Conservation (phyloP, 2,888 invertebrate genomes). For the Agonum fuliginosum region DNA sequence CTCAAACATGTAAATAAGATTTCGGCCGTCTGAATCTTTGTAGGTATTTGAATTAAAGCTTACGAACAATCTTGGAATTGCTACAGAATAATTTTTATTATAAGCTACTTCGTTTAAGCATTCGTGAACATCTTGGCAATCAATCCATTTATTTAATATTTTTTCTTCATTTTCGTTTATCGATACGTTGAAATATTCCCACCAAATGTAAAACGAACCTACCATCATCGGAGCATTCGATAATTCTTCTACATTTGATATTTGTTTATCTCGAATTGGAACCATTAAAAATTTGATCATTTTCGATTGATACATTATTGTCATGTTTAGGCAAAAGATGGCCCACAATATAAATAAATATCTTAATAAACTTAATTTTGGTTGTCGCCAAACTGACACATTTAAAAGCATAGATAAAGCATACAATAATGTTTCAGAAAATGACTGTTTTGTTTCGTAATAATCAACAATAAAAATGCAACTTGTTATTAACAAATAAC, state of each 20-base stretch:
- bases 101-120: slow-evolving; percentile 65
- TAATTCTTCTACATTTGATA: slow-evolving; percentile 60
- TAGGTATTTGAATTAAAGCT: slow-evolving; percentile 1
- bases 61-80: slow-evolving; percentile 20
- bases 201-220: slow-evolving; percentile 47
- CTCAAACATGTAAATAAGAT: not conserved
- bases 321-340: slow-evolving; percentile 60
- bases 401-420: slow-evolving; percentile 45
- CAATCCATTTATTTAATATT: not conserved
- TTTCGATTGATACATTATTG: slow-evolving; percentile 61
- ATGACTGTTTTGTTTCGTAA: slow-evolving; percentile 14
- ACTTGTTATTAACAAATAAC: slow-evolving; percentile 16
- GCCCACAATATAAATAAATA: slow-evolving; percentile 61
- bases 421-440: slow-evolving; percentile 45
- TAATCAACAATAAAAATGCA: not conserved
- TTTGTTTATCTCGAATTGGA: slow-evolving; percentile 61
- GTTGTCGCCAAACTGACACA: slow-evolving; percentile 47
- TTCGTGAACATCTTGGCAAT: slow-evolving; percentile 62
- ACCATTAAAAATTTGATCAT: slow-evolving; percentile 61
- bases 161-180: slow-evolving; percentile 22
- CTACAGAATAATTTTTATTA: slow-evolving; percentile 63
- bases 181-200: slow-evolving; percentile 48
- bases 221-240: slow-evolving; percentile 33
- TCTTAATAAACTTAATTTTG: slow-evolving; percentile 45
- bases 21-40: not conserved